Evolutionary conservation across 1,140 invertebrate species (phyloP).

Genomic region (Apolygus lucorum): DNA sequence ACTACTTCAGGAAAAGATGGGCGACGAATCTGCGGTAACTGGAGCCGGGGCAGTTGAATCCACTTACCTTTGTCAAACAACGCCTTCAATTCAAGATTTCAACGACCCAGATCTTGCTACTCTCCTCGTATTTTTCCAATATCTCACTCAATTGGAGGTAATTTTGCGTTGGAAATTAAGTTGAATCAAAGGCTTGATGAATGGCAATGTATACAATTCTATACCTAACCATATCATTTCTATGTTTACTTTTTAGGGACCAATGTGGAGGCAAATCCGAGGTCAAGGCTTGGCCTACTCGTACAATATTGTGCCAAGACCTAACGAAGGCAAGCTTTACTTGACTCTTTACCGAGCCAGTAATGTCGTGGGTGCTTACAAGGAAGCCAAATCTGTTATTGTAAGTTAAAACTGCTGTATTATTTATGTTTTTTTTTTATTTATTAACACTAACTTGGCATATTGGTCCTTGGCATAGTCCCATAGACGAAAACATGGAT

Average conservation of each 20-base stretch:
- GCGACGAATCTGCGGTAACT: constrained; percentile 49
- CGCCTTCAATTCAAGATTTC: constrained; percentile 53
- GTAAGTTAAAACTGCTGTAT: constrained; percentile 44
- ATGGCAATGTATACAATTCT: too few species aligned
- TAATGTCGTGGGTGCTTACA: constrained; percentile 65
- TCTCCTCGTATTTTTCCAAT: constrained; percentile 70
- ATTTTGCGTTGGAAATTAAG: too few species aligned
- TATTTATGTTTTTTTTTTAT: constrained; percentile 11
- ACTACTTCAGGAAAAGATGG: constrained; percentile 34
- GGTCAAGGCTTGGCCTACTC: constrained; percentile 77
- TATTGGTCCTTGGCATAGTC: not conserved
- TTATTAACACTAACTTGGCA: not conserved
- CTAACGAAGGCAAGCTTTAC: constrained; percentile 60
- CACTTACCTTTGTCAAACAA: constrained; percentile 58
- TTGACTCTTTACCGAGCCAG: constrained; percentile 64
- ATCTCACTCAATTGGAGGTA: constrained; percentile 77
- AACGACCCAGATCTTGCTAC: constrained; percentile 58
- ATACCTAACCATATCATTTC: too few species aligned
- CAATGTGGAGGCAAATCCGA: constrained; percentile 76
- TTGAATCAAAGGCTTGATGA: too few species aligned
- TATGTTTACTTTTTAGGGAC: constrained; percentile 56
- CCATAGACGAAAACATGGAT: too few species aligned
- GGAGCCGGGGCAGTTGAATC: constrained; percentile 79
- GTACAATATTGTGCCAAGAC: constrained; percentile 52
- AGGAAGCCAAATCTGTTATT: constrained; percentile 62